Evolutionary conservation across 2,888 invertebrate genomes (phyloP), one percentile per base, ranked within the genome.

Genomic region (Eupithecia pulchellata): DNA sequence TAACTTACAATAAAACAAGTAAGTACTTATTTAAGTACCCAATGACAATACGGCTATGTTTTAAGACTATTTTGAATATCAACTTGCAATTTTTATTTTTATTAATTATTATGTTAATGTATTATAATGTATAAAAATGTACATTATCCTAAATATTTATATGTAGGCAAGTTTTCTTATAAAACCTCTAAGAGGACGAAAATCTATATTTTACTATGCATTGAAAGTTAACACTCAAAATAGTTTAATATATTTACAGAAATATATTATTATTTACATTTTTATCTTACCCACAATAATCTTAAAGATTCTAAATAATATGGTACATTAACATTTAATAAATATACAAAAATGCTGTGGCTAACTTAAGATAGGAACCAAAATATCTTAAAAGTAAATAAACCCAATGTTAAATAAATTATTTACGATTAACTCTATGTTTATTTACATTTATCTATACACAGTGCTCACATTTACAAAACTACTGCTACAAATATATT

Each of bases 311-410:
- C 78, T 79, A 82, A 73, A 79, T 83, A 52, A 25, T 52, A 83
- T 75, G 75, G 80, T 76, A 79, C 81, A 79, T 78, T 81, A 79
- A 79, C 77, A 83, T 82, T 82, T 80, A 67, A 90, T 90, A 89
- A 90, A 91, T 91, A 91, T 89, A 91, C 85, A 87, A 85, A 89
- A 79, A 91, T 86, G 80, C 80, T 85, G 86, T 83, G 79, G 87
- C 86, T 91, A 92, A 89, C 91, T 91, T 92, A 93, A 85, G 85
- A 91, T 94, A 94, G 93, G 93, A 94, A 94, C 93, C 92, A 93
- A 94, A 52, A 93, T 72, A 90, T 87, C 83, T 86, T 81, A 83
- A 57, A 62, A 34, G 68, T 84, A 82, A 82, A 80, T 79, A 82
- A 83, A 82, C 81, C 84, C 85, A 86, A 75, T 84, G 85, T 87